Percentiles rank a stretch among this genome's conserved stretches.
phyloP scores from a whole-genome alignment of 2,888 invertebrate species.

The Hypomecis punctinalis region DNA sequence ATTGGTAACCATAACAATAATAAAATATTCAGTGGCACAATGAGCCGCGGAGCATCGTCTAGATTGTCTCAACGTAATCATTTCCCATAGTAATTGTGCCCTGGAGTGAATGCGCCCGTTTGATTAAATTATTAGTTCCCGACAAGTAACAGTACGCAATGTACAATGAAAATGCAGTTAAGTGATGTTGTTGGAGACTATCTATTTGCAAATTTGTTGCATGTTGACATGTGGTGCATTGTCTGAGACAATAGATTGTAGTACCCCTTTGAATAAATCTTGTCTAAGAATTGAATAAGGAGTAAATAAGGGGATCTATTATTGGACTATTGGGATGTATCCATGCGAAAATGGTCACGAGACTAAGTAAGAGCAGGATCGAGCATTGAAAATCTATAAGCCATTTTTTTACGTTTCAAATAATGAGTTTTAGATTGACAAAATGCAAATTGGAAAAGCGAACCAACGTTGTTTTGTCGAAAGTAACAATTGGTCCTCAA shows the following conservation, averaged over 20 bases:
- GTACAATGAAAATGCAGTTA: constrained; percentile 33
- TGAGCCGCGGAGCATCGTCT: constrained; percentile 33
- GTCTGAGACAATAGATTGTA: background rate
- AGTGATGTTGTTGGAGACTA: constrained; percentile 43
- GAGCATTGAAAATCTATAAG: too few relatives aligned
- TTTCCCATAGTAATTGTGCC: constrained; percentile 51
- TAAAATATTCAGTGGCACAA: constrained; percentile 44
- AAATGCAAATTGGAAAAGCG: constrained; percentile 8
- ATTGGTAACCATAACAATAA: constrained; percentile 49
- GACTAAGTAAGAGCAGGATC: too few relatives aligned
- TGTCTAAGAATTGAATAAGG: too few relatives aligned
- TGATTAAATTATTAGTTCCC: constrained; percentile 68
- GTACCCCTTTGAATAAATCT: background rate
- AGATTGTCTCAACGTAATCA: constrained; percentile 48
- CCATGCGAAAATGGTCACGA: too few relatives aligned
- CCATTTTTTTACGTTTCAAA: too few relatives aligned
- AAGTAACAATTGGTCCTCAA: constrained; percentile 30
- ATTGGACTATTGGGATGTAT: too few relatives aligned
- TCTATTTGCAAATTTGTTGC: constrained; percentile 41
- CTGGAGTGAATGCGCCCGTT: constrained; percentile 49
- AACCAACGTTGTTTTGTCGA: background rate
- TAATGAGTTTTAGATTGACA: too few relatives aligned
- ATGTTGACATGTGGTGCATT: constrained; percentile 36
- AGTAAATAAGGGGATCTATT: too few relatives aligned
- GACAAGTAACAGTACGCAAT: constrained; percentile 25